phyloP scores from a whole-genome alignment of 2,797 vertebrate genomes.

The Crocodylus rhombifer region DNA sequence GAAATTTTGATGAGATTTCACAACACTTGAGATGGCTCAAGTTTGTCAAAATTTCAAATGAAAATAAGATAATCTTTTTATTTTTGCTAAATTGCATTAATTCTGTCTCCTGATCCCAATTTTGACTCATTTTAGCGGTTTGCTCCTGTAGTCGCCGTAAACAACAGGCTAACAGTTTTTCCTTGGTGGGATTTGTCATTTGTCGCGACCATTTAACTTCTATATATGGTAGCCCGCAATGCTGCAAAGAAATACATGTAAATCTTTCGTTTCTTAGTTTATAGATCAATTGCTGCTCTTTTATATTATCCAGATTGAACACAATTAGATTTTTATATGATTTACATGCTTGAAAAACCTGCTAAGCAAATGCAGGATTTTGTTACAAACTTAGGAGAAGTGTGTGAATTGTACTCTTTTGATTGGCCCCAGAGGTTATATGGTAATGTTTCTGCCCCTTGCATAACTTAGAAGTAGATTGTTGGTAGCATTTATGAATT shows the following conservation, averaged over 20 bases:
- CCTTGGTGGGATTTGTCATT: background rate
- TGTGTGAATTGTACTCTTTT: background rate
- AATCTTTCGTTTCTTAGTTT: background rate
- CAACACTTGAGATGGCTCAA: background rate
- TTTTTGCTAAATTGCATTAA: background rate
- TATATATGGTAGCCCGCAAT: background rate
- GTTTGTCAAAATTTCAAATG: background rate
- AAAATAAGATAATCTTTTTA: fast-evolving
- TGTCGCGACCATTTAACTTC: background rate
- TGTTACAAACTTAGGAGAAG: background rate
- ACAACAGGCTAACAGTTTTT: background rate
- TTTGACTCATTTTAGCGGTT: background rate
- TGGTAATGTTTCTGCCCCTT: background rate
- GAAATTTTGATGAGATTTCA: background rate
- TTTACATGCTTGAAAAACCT: background rate
- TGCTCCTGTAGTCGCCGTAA: background rate
- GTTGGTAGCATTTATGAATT: background rate
- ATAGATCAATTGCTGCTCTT: background rate
- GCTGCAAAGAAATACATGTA: background rate
- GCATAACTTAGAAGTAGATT: background rate
- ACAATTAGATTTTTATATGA: background rate
- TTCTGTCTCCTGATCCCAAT: background rate
- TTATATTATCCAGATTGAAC: background rate
- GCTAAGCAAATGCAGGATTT: background rate
- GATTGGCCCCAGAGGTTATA: background rate